A percentile compares a stretch with the other conserved stretches of the same genome.
These are phyloP conservation scores for Fabriciana adippe DNA, from an alignment of 2,888 invertebrate genomes.

Conservation along the genomic window DNA sequence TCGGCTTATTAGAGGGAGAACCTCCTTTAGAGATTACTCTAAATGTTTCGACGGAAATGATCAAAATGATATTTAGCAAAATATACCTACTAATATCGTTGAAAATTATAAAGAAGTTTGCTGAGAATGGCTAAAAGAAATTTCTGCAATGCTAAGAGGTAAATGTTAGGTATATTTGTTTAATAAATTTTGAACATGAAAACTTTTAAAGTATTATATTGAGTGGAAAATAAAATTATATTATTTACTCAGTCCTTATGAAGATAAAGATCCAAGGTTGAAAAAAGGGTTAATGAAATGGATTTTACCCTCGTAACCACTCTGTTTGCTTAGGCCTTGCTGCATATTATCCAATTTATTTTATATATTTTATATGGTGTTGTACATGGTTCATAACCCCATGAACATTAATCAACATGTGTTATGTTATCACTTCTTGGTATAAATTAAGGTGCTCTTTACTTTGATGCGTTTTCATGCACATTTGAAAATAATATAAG, in stretches of 20 bases:
- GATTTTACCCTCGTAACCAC: constrained; percentile 24
- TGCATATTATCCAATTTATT: constrained; percentile 21
- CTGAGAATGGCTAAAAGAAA: not conserved
- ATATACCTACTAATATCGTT: not conserved
- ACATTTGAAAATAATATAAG: not conserved
- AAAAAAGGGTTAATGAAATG: constrained; percentile 24
- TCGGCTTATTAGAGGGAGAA: constrained; percentile 18
- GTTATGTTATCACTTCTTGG: not conserved
- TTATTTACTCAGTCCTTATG: constrained; percentile 22
- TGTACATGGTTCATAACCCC: constrained; percentile 7
- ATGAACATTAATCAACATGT: not conserved
- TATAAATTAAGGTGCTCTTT: not conserved
- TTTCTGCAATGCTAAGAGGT: not conserved
- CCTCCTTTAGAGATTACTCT: constrained; percentile 8
- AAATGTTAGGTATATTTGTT: not conserved
- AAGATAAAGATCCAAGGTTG: constrained; percentile 29
- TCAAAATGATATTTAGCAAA: not conserved
- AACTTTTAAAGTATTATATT: constrained; percentile 18
- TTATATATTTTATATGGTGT: constrained; percentile 14
- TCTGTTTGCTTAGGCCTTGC: constrained; percentile 24
- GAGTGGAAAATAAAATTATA: constrained; percentile 23
- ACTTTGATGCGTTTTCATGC: not conserved
- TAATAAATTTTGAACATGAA: constrained; percentile 1
- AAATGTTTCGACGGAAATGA: not conserved
- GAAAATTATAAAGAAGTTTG: not conserved